Base-by-base conservation (phyloP, 2,888 invertebrate species). In the Drosophila hamatofila region DNA sequence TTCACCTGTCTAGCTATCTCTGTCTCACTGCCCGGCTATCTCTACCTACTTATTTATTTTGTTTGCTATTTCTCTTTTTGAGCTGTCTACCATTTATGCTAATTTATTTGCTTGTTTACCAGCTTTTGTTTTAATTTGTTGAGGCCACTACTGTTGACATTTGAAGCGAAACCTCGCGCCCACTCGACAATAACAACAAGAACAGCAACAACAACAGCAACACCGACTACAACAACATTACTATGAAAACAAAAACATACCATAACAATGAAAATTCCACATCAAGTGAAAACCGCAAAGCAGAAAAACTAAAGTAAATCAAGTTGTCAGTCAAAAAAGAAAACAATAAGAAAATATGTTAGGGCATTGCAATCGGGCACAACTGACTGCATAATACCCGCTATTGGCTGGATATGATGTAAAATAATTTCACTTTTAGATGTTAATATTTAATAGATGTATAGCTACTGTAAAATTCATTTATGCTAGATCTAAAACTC, bases 101-200 rank as follows among this genome's bases (percentile, higher is more conserved):
- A 88, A 83, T 83, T 83, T 83, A 83, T 83, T 85, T 85, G 88
- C 88, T 86, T 83, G 83, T 88, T 83, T 83, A 83, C 83, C 88
- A 79, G 82, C 83, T 85, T 88, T 83, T 88, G 88, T 83, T 83
- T 88, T 85, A 88, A 88, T 85, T 88, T 83, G 88, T 80, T 88
- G 80, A 83, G 88, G 88, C 81, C 83, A 79, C 81, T 75, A 71
- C 75, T 71, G 88, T 82, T 88, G 88, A 85, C 77, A 83, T 85
- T 83, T 74, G 68, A 66, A 55, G 75, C 70, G 78, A 71, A 52
- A 49, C 67, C 60, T 33, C 39, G 72, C 73, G 74, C 74, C 74
- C 74, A 75, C 74, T 56, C 63, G 44, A 27, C 46, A 58, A 39
- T 16, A 46, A 35, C 37, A 33, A 35, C 51, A 48, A 4, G 18